Base-by-base conservation (phyloP, 2,888 invertebrate species). In the Prostheceraeus crozeri region DNA sequence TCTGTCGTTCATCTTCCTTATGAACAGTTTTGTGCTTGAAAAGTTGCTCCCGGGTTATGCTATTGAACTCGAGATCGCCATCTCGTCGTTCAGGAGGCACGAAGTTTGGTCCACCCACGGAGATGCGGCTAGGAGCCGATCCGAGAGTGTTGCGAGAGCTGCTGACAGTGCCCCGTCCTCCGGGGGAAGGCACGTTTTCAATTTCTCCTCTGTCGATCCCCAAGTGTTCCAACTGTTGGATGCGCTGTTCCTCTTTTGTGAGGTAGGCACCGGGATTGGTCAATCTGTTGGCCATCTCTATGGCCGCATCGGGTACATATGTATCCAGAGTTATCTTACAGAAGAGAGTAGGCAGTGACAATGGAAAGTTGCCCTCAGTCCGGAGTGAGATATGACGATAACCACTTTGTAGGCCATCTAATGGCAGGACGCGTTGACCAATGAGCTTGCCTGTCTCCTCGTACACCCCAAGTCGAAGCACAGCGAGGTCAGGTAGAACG, bases 321-420 rank as follows among this genome's bases (percentile, higher is more conserved):
- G 98, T 99, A 81, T 96, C 96, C 64, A 98, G 83, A 79, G 94
- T 93, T 71, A 99, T 93, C 76, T 93, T 89, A 74, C 96, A 96
- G 80, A 99, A 99, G 65, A 99, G 81, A 85, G 96, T 98, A 35
- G 98, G 94, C 70, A 98, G 81, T 0, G 96, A 93, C 86, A 96
- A 89, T 59, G 96, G 93, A 77, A 96, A 94, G 79, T 98, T 98
- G 59, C 96, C 94, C 75, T 99, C 98, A 0, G 98, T 98, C 63
- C 98, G 79, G 21, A 98, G 80, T 0, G 96, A 90, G 70, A 98
- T 96, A 77, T 99, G 98, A 0, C 98, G 82, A 79, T 94, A 98
- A 45, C 78, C 77, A 0, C 91, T 89, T 79, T 98, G 93, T 59
- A 99, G 80, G 35, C 98, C 98, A 77, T 99, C 98, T 64, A 98